Evolutionary conservation across 2,888 invertebrate species (phyloP), one percentile per base, ranked within the genome.

Genomic region (Limnephilus auricula): DNA sequence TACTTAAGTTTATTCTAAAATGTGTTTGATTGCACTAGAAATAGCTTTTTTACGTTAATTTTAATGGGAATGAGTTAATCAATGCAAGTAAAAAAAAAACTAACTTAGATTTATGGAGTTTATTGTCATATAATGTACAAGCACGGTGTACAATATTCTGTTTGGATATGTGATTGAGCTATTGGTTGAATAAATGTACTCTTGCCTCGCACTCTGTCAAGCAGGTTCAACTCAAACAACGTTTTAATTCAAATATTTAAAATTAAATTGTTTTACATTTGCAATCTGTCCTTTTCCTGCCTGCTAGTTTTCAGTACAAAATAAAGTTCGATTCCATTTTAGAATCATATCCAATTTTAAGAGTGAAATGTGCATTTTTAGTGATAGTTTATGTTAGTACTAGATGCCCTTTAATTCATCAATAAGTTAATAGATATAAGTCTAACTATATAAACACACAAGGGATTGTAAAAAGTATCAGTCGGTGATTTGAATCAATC

Each of bases 1-100:
- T 65, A n/a, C 3, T 65, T 65, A 50, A 4, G 18, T 65, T 65
- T 65, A 65, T 65, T 65, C 2, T 65, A 6, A 25, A 65, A 65
- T 65, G 65, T 65, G 65, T 65, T 65, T 65, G 65, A 65, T 65
- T 31, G 45, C 78, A 78, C 79, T 88, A 88, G 87, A 79, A 88
- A 88, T 88, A 88, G 87, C 31, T 88, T 88, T 88, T 88, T 65
- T 88, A 88, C 87, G 2, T 88, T 88, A 25, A 37, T 32, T 83
- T 83, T 34, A 83, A 80, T 80, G 4, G 0, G 80, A 80, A 80
- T 80, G 9, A 65, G 25, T 65, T 65, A n/a, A 65, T 65, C 65
- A 65, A 65, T 65, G 65, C 65, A n/a, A 25, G 9, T 65, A 18
- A 65, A 25, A 65, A 18, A 50, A n/a, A 65, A n/a, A 25, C 25